Base-by-base conservation (phyloP, 2,113 vertebrate genomes). In the Mus spicilegus region DNA sequence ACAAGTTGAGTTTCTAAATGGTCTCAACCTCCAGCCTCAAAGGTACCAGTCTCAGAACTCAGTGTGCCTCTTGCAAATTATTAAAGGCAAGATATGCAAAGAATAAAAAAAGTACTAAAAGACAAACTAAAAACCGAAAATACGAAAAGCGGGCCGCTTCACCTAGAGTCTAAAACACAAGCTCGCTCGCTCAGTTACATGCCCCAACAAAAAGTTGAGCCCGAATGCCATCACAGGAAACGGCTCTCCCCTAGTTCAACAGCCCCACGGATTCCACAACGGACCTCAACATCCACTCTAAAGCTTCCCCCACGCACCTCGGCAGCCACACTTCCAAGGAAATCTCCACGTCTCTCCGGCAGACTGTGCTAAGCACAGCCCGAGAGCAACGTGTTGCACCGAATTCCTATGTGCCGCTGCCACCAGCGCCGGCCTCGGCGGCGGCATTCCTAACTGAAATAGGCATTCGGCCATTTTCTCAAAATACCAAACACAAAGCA, bases 381-480 rank as follows among this genome's bases (percentile, higher is more conserved):
- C 5, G 49, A 19, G 63, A 94, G 56, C 91, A 78, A 76, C n/a
- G 84, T 58, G 97, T 5, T 16, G 87, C 95, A 49, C 82, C 84
- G 67, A 56, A 95, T 96, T 97, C 96, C 97, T 98, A 4, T 1
- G 97, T 75, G 96, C 92, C 16, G 94, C 95, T 42, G 95, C 95
- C 95, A 61, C 94, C 94, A 24, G 89, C 87, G 88, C 80, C 96
- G 22, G 95, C 96, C 87, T 80, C 96, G 89, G 91, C 96, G 72
- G 95, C 97, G 77, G 96, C 97, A 96, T 94, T 95, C 96, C 97
- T 69, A 36, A 77, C 96, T 95, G 54, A 94, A 69, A 88, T 77
- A 95, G 96, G 98, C 98, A 97, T 98, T 98, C 99, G 98, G 99
- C 99, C 99, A 99, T 99, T 98, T 98, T 98, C 98, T 97, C 95